Percentiles rank a stretch among this genome's conserved stretches.
These are phyloP conservation scores for Myiothlypis chrysogaster DNA, from an alignment of 2,797 vertebrate species.

Conservation along the genomic window DNA sequence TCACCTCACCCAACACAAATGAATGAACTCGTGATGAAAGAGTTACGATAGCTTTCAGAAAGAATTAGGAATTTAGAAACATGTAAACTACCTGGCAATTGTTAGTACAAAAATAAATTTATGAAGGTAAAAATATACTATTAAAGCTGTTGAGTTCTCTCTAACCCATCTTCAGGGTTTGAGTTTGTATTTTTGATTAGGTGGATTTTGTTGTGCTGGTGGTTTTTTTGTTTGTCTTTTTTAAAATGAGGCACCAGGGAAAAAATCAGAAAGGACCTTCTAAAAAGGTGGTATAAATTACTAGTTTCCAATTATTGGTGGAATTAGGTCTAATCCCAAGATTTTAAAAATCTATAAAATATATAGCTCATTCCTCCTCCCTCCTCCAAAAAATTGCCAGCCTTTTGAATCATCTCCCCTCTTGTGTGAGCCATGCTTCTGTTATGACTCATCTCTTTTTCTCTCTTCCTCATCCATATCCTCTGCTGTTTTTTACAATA, in stretches of 20 bases:
- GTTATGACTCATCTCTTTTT: background rate
- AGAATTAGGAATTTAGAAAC: background rate
- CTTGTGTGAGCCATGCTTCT: background rate
- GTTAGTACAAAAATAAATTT: background rate
- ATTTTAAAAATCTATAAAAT: too few relatives aligned
- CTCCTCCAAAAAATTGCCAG: background rate
- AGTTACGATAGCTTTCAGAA: background rate
- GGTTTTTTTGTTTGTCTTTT: background rate
- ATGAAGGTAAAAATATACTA: background rate
- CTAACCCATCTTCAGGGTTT: background rate
- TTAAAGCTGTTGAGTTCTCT: background rate
- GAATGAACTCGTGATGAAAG: background rate
- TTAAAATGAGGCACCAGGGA: rapidly evolving
- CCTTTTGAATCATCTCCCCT: background rate
- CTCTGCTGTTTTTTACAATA: background rate
- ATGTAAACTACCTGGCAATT: background rate
- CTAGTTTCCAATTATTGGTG: background rate
- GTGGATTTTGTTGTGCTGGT: background rate
- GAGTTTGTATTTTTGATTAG: background rate
- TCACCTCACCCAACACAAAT: background rate
- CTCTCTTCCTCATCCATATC: background rate
- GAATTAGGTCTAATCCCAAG: too few relatives aligned
- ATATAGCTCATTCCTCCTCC: background rate
- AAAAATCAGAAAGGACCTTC: background rate
- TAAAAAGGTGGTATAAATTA: background rate